Evolutionary conservation across 1,140 invertebrate species (phyloP), one percentile per base, ranked within the genome.

Genomic region (Cylas formicarius): DNA sequence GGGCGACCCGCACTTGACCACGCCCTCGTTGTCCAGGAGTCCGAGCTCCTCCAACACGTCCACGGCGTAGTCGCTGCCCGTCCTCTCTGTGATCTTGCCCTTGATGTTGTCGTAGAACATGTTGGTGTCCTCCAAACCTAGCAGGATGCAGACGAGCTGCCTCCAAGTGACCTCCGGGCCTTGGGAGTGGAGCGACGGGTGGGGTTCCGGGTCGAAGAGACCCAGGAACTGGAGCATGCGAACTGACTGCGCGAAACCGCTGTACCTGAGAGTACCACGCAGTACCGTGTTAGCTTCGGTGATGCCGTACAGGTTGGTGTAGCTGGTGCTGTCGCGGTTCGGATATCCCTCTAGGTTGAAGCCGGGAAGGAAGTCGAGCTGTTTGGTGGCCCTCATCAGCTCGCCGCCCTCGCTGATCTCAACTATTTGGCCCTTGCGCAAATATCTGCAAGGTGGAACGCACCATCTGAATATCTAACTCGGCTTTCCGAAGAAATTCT

Each of bases 81-180:
- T 72, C 27, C 81, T 70, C 49, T 96, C 90, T 0, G 69, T 65
- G 1, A 86, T 71, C 27, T 89, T 78, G 24, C 81, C 81, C 63
- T 86, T 90, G 4, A 99, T 67, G 62, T 96, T 96, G 60, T 94
- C 92, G 53, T 86, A 87, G 68, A 98, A 90, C 37, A 97, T 92
- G 53, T 90, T 87, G 9, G 76, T 71, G 53, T 87, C 84, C 32
- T 86, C 74, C 41, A 94, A 69, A 2, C 90, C 92, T 16, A 97
- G 67, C 16, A 94, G 67, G 51, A 83, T 82, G 56, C 90, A 93
- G 20, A 97, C 77, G 19, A 97, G 75, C 60, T 90, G 79, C 60
- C 89, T 78, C 96, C 96, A 99, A 4, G 93, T 96, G 4, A 98
- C 84, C 46, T 95, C 89, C 2, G 95, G 94, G 39, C 95, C 96